Conservation (phyloP, 2,113 vertebrate species). For the Acanthisitta chloris region DNA sequence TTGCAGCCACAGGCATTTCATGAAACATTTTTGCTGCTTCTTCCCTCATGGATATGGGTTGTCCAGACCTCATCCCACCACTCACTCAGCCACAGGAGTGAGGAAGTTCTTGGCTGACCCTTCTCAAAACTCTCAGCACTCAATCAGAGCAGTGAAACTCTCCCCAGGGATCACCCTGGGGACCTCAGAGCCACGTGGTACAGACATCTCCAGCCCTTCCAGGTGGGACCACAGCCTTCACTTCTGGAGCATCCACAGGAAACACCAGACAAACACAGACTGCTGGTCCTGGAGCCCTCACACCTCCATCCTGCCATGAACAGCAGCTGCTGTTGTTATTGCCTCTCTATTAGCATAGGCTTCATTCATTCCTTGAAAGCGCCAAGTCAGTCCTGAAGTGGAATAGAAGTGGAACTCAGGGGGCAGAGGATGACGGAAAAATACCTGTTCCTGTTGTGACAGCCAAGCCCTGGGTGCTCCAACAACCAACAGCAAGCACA, state of each 20-base stretch:
- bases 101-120: background rate
- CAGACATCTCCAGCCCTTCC: rapidly evolving
- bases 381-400: rapidly evolving
- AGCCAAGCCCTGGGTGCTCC: background rate
- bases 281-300: background rate
- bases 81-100: rapidly evolving
- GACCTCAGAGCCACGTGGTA: rapidly evolving
- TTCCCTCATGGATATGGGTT: rapidly evolving
- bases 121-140: background rate
- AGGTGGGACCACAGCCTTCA: background rate
- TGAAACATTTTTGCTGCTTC: background rate
- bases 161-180: rapidly evolving
- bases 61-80: background rate
- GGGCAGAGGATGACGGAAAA: background rate
- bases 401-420: background rate
- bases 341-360: background rate
- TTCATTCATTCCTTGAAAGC: background rate
- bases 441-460: rapidly evolving
- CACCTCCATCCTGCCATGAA: background rate
- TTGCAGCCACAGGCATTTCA: background rate
- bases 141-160: background rate
- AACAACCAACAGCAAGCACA: rapidly evolving
- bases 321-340: background rate
- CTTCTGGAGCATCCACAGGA: background rate
- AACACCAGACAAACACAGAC: background rate